phyloP scores from a whole-genome alignment of 2,113 vertebrate species.

The Oreochromis niloticus region DNA sequence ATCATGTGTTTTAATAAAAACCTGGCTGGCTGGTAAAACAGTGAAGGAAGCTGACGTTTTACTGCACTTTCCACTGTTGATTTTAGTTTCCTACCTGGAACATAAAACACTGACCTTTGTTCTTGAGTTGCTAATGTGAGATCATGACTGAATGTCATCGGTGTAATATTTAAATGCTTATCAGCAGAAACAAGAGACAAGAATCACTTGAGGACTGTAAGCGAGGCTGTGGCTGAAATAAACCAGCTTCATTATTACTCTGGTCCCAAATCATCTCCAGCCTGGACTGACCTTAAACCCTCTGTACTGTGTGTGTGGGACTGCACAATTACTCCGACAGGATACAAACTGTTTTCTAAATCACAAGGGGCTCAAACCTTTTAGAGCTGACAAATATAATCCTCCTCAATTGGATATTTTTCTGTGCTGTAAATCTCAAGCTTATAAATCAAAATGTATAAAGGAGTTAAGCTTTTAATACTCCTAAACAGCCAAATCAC shows the following conservation, averaged over 20 bases:
- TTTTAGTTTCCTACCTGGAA: background rate
- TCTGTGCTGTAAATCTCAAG: background rate
- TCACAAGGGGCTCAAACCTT: background rate
- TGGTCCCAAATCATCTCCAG: background rate
- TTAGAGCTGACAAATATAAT: background rate
- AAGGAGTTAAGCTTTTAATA: background rate
- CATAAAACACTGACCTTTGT: background rate
- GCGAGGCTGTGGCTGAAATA: background rate
- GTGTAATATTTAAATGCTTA: background rate
- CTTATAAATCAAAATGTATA: background rate
- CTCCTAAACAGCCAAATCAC: background rate
- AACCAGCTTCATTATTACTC: background rate
- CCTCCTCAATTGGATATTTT: background rate
- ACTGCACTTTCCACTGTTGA: background rate
- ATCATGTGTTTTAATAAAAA: background rate
- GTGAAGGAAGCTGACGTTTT: background rate
- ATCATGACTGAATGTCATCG: background rate
- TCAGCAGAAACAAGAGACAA: constrained; percentile 54
- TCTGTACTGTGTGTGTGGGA: background rate
- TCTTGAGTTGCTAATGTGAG: background rate
- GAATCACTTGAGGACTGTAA: constrained; percentile 29
- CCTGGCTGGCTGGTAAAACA: background rate
- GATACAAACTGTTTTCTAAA: background rate
- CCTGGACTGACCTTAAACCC: background rate
- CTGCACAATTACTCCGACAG: background rate